Conservation (phyloP, 2,888 invertebrate genomes). For the Tipula confusa region DNA sequence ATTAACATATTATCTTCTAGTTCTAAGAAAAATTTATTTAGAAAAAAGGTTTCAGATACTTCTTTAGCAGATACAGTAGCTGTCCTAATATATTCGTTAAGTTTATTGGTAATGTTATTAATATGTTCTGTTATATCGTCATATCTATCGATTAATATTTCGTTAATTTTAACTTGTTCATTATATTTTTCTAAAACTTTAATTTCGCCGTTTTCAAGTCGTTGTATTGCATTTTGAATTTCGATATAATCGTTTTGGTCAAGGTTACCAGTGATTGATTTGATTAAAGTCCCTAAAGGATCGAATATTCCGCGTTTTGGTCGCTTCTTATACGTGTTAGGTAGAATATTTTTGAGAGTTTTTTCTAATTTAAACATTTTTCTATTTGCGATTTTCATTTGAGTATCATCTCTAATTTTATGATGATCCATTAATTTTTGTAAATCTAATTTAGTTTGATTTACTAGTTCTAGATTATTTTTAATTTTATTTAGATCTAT, state of each 20-base stretch:
- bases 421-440: background rate
- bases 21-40: background rate
- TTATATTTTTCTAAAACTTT: background rate
- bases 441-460: background rate
- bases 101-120: background rate
- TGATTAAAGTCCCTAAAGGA: background rate
- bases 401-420: background rate
- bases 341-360: background rate
- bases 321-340: background rate
- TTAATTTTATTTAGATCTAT: background rate
- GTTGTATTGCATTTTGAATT: background rate
- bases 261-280: background rate
- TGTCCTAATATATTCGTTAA: background rate
- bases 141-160: background rate
- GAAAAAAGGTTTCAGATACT: background rate
- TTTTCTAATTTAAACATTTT: background rate
- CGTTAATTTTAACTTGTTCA: background rate
- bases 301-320: background rate
- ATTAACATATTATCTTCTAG: background rate
- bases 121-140: background rate
- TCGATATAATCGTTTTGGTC: background rate
- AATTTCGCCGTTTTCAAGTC: background rate
- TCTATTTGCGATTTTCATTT: background rate
- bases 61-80: background rate
- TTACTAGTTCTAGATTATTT: background rate